A percentile compares a stretch with the other conserved stretches of the same genome.
These are phyloP conservation scores for Syrista parreyssii DNA, from an alignment of 2,888 invertebrate genomes.

Conservation along the genomic window DNA sequence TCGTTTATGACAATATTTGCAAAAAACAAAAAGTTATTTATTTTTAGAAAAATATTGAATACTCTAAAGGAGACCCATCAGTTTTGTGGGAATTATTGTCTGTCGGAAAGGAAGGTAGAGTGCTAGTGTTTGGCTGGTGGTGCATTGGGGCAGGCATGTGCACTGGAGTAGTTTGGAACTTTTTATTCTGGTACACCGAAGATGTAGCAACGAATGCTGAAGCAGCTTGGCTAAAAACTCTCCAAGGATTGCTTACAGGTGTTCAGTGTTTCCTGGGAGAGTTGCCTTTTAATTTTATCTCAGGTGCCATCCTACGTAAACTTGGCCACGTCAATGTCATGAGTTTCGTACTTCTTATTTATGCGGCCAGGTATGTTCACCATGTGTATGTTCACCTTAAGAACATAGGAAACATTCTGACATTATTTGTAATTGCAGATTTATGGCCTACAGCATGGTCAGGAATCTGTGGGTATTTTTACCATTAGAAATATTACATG, in stretches of 20 bases:
- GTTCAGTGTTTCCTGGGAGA: slow-evolving; percentile 88
- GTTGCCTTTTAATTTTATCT: slow-evolving; percentile 87
- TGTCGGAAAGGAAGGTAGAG: slow-evolving; percentile 51
- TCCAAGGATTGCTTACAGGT: slow-evolving; percentile 78
- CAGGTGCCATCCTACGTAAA: slow-evolving; percentile 66
- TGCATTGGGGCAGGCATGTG: slow-evolving; percentile 85
- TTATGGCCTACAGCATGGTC: slow-evolving; percentile 83
- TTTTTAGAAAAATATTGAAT: slow-evolving; percentile 42
- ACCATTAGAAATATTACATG: slow-evolving; percentile 87
- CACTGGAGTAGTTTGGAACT: slow-evolving; percentile 88
- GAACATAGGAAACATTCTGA: slow-evolving; percentile 1
- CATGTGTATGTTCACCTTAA: background rate
- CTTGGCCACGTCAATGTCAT: slow-evolving; percentile 87
- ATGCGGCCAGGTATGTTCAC: slow-evolving; percentile 71
- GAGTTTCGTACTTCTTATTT: slow-evolving; percentile 83
- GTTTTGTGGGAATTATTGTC: slow-evolving; percentile 52
- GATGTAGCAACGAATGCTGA: slow-evolving; percentile 70
- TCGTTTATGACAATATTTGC: slow-evolving; percentile 3
- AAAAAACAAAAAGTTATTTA: slow-evolving; percentile 22
- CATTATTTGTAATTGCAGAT: slow-evolving; percentile 50
- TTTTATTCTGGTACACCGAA: slow-evolving; percentile 87
- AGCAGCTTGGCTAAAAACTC: slow-evolving; percentile 74
- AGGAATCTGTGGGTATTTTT: slow-evolving; percentile 86
- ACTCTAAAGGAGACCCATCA: slow-evolving; percentile 47
- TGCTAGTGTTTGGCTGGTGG: slow-evolving; percentile 82